Percentiles rank a stretch among this genome's conserved stretches.
Evolutionary conservation across 2,888 invertebrate genomes (phyloP).

Genomic region (Pterostichus niger): DNA sequence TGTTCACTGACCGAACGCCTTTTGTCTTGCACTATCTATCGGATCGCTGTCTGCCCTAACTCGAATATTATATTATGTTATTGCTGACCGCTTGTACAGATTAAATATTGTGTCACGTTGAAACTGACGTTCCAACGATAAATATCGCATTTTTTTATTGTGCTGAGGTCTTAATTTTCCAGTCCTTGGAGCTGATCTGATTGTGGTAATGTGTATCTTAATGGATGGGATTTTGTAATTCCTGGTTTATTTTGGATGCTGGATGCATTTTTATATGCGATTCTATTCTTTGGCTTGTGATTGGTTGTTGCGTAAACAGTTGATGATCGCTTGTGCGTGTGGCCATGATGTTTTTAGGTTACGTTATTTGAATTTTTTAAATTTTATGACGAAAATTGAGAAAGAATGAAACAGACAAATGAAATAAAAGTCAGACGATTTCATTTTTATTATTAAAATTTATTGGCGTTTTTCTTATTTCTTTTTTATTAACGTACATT

Average conservation of each 20-base stretch:
- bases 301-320: constrained; percentile 1
- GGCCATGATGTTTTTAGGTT: constrained; percentile 31
- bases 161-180: constrained; percentile 44
- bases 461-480: constrained; percentile 37
- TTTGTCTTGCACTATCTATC: constrained; percentile 62
- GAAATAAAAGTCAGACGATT: constrained; percentile 35
- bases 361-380: constrained; percentile 33
- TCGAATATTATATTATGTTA: constrained; percentile 21
- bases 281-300: no score
- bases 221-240: constrained; percentile 2
- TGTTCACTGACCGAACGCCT: constrained; percentile 37
- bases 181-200: constrained; percentile 26
- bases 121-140: constrained; percentile 60
- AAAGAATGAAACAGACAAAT: constrained; percentile 25
- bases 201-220: constrained; percentile 28
- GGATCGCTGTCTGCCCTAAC: constrained; percentile 35
- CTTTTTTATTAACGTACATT: constrained; percentile 23
- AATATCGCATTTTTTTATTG: constrained; percentile 48
- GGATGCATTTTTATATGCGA: no score
- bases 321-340: constrained; percentile 5
- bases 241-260: constrained; percentile 10
- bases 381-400: constrained; percentile 35
- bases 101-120: constrained; percentile 64
- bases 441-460: constrained; percentile 36
- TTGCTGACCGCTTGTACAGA: constrained; percentile 37